A percentile compares a stretch with the other conserved stretches of the same genome.
These are phyloP conservation scores for Mesorhabditis spiculigera DNA, from an alignment of 2,888 invertebrate genomes.

Conservation along the genomic window DNA sequence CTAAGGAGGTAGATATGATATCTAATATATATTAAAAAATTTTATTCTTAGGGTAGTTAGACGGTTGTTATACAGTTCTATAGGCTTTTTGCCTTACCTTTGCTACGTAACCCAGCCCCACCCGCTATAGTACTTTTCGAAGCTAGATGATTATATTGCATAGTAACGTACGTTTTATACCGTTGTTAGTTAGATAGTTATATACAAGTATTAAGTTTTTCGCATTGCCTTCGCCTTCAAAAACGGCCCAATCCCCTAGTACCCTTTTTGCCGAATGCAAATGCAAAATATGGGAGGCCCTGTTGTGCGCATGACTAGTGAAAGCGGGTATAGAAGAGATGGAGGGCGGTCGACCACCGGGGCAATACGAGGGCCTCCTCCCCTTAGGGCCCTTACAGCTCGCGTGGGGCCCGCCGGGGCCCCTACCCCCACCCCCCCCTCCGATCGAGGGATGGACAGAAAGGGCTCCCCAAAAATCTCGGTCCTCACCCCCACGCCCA, in stretches of 20 bases:
- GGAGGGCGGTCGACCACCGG: neutral
- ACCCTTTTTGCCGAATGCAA: neutral
- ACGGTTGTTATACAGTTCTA: too few species aligned
- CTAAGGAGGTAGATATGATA: too few species aligned
- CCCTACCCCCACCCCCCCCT: too few species aligned
- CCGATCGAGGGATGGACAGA: neutral
- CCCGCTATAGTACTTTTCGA: too few species aligned
- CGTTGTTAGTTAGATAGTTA: too few species aligned
- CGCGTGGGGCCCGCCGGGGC: neutral
- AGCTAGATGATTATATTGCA: too few species aligned
- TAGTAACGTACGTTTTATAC: too few species aligned
- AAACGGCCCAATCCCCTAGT: neutral
- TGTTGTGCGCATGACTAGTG: slow-evolving; percentile 6
- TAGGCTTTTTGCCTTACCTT: too few species aligned
- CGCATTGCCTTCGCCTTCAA: neutral
- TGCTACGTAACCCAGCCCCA: too few species aligned
- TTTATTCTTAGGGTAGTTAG: too few species aligned
- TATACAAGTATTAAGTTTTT: neutral
- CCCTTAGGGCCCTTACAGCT: neutral
- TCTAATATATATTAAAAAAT: too few species aligned
- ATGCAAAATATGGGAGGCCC: neutral
- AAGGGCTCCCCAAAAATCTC: neutral
- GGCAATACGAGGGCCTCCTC: neutral
- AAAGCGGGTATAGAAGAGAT: neutral
- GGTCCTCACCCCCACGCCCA: neutral